Percentiles rank a stretch among this genome's conserved stretches.
Evolutionary conservation across 2,797 vertebrate species (phyloP).

Genomic region (Aratinga solstitialis): DNA sequence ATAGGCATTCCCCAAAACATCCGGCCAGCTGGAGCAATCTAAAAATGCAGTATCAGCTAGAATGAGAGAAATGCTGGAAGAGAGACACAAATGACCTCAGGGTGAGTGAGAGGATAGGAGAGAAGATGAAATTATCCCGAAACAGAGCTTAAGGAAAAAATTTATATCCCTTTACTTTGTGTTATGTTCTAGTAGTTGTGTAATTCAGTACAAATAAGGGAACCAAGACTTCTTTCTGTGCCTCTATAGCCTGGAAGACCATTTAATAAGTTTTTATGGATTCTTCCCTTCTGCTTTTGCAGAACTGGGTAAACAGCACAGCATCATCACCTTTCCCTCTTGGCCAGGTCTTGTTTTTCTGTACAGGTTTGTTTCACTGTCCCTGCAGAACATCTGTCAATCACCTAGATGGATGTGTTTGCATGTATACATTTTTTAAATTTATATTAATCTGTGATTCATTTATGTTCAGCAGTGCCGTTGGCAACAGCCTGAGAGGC

Average conservation of each 20-base stretch:
- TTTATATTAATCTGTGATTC: neutral
- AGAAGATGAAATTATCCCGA: neutral
- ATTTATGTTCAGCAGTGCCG: neutral
- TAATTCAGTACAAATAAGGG: neutral
- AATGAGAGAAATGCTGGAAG: neutral
- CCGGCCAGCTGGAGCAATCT: neutral
- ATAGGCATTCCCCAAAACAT: rapidly evolving
- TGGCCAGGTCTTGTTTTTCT: neutral
- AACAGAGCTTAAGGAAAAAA: neutral
- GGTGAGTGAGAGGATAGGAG: neutral
- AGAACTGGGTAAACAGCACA: neutral
- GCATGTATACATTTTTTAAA: neutral
- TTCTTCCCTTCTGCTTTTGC: neutral
- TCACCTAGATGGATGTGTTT: neutral
- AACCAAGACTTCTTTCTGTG: neutral
- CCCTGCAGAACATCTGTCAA: neutral
- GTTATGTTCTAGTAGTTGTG: neutral
- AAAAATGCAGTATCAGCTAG: neutral
- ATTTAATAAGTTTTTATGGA: rapidly evolving
- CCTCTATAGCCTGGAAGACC: neutral
- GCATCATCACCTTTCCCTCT: neutral
- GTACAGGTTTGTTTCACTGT: neutral
- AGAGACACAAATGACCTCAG: neutral
- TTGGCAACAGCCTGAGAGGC: neutral
- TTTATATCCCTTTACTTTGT: neutral